phyloP scores from a whole-genome alignment of 2,888 invertebrate genomes.

The Campoplex capitator region DNA sequence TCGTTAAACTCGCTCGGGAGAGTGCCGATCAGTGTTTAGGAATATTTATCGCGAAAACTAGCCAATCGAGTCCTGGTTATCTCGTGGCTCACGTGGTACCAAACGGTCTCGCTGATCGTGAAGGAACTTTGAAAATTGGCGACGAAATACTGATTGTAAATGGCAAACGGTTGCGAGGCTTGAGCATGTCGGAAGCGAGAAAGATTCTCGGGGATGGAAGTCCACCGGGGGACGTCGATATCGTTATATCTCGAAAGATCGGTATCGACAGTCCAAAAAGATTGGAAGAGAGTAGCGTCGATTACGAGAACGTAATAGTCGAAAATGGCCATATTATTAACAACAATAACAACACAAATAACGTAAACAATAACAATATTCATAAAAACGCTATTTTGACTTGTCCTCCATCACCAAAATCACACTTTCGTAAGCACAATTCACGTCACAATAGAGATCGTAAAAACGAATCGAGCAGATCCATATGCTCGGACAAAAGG shows the following conservation, averaged over 20 bases:
- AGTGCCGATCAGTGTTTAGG: slow-evolving; percentile 88
- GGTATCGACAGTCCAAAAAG: slow-evolving; percentile 77
- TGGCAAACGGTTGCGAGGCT: slow-evolving; percentile 88
- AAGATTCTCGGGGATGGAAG: slow-evolving; percentile 87
- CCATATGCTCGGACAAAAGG: slow-evolving; percentile 77
- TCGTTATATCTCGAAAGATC: slow-evolving; percentile 87
- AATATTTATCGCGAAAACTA: slow-evolving; percentile 90
- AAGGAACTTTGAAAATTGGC: slow-evolving; percentile 88
- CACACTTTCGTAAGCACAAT: slow-evolving; percentile 81
- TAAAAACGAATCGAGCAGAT: slow-evolving; percentile 77
- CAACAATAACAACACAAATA: slow-evolving; percentile 72
- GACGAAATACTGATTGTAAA: slow-evolving; percentile 91
- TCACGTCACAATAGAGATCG: slow-evolving; percentile 75
- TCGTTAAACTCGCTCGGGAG: slow-evolving; percentile 87
- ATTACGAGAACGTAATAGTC: slow-evolving; percentile 87
- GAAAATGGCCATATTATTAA: slow-evolving; percentile 85
- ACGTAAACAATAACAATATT: slow-evolving; percentile 44
- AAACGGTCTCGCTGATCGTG: slow-evolving; percentile 89
- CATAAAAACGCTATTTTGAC: slow-evolving; percentile 8
- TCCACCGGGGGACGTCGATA: slow-evolving; percentile 88
- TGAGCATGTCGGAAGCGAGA: slow-evolving; percentile 88
- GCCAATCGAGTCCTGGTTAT: slow-evolving; percentile 86
- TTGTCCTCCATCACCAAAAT: slow-evolving; percentile 83
- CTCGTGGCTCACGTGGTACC: slow-evolving; percentile 90
- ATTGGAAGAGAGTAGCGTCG: slow-evolving; percentile 90